Conservation (phyloP, 2,113 vertebrate genomes). For the Asarcornis scutulata region DNA sequence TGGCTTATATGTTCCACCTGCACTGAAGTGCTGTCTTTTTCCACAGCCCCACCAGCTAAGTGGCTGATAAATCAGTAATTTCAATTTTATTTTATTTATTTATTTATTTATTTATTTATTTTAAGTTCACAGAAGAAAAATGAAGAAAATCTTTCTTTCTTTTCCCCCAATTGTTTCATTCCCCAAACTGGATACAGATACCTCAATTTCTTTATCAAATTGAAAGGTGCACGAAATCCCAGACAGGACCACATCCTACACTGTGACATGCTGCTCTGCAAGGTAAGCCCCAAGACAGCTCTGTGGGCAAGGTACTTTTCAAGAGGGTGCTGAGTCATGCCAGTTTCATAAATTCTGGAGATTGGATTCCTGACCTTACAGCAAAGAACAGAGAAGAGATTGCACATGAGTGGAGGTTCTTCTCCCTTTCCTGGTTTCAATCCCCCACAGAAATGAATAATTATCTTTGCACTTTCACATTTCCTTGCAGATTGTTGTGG, state of each 20-base stretch:
- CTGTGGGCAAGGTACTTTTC: not conserved
- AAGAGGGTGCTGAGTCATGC: not conserved
- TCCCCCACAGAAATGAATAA: not conserved
- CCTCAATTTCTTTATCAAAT: not conserved
- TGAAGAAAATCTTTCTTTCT: not conserved
- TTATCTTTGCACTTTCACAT: not conserved
- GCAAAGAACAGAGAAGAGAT: not conserved
- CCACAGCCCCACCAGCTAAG: not conserved
- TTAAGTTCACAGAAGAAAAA: not conserved
- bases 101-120: not conserved
- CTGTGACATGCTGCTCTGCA: not conserved
- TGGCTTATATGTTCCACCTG: not conserved
- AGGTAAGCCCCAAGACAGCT: not conserved
- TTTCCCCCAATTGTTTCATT: not conserved
- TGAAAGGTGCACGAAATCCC: not conserved
- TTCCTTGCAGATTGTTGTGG: not conserved
- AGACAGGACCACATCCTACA: not conserved
- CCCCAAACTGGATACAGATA: not conserved
- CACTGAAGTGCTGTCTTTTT: not conserved
- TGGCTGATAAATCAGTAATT: not conserved
- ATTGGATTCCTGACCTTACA: not conserved
- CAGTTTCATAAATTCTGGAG: not conserved
- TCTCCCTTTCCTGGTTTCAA: not conserved
- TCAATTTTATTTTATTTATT: not conserved
- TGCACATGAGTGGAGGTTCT: not conserved